Conservation (phyloP, 2,113 vertebrate species). For the Microcebus jonahi region DNA sequence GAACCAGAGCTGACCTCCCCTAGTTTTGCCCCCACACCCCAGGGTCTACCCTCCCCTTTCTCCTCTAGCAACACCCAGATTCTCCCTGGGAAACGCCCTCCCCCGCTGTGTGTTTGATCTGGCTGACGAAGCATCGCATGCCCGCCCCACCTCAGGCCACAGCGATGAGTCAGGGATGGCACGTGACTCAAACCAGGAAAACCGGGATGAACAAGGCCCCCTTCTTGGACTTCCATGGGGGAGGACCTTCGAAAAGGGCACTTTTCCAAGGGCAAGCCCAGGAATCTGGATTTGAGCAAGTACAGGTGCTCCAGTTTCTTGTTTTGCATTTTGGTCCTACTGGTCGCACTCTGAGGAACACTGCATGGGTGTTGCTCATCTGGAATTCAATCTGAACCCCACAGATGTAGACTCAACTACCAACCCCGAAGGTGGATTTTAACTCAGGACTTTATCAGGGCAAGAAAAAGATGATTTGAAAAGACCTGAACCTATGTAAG, state of each 20-base stretch:
- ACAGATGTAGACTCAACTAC: background rate
- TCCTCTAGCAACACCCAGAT: background rate
- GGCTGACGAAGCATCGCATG: background rate
- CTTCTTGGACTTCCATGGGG: background rate
- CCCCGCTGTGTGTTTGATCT: background rate
- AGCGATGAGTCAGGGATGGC: background rate
- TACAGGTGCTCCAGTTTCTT: background rate
- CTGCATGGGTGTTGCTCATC: fast-evolving
- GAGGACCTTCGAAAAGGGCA: background rate
- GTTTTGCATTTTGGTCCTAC: background rate
- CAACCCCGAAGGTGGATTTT: background rate
- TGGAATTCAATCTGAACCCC: background rate
- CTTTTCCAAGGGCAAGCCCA: background rate
- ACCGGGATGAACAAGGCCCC: background rate
- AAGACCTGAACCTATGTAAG: background rate
- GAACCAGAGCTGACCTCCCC: background rate
- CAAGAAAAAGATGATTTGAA: background rate
- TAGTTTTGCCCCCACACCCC: too few relatives aligned
- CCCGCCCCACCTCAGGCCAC: fast-evolving
- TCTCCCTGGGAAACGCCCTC: background rate
- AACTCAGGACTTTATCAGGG: background rate
- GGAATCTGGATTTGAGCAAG: background rate
- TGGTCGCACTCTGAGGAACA: background rate
- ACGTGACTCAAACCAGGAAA: background rate
- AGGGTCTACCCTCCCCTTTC: background rate